phyloP scores from a whole-genome alignment of 2,113 vertebrate genomes.

The Triplophysa rosa region DNA sequence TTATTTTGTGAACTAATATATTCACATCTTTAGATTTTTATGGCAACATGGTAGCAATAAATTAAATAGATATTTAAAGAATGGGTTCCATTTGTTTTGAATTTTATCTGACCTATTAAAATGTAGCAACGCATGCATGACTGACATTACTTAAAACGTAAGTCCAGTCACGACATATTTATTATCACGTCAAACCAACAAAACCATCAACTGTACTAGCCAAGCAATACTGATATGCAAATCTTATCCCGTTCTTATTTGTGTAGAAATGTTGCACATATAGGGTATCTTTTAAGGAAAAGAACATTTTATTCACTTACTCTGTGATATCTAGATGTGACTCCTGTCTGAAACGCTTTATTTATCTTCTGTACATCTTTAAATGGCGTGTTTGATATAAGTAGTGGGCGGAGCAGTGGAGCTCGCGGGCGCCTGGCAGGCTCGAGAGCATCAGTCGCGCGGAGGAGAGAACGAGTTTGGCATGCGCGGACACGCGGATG shows the following conservation, averaged over 20 bases:
- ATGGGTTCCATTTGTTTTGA: no score
- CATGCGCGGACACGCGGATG: conserved; percentile 56
- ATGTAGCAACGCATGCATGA: no score
- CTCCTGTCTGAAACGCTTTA: conserved; percentile 26
- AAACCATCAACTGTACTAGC: no score
- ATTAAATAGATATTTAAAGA: no score
- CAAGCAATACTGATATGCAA: not conserved
- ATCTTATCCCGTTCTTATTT: not conserved
- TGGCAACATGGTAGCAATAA: no score
- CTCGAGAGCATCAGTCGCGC: conserved; percentile 64
- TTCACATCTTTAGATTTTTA: no score
- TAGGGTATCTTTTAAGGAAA: not conserved
- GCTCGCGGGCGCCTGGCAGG: conserved; percentile 63
- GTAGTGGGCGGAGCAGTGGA: conserved; percentile 66
- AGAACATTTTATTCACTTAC: not conserved
- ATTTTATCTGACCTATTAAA: no score
- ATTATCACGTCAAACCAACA: no score
- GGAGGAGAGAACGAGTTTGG: conserved; percentile 61
- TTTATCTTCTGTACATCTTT: conserved; percentile 49
- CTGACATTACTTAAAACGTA: no score
- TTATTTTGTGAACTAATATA: no score
- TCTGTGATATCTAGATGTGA: not conserved
- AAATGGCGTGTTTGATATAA: conserved; percentile 52
- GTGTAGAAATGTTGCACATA: not conserved
- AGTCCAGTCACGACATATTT: no score